phyloP scores from a whole-genome alignment of 2,113 vertebrate species.

The Sturnira hondurensis region DNA sequence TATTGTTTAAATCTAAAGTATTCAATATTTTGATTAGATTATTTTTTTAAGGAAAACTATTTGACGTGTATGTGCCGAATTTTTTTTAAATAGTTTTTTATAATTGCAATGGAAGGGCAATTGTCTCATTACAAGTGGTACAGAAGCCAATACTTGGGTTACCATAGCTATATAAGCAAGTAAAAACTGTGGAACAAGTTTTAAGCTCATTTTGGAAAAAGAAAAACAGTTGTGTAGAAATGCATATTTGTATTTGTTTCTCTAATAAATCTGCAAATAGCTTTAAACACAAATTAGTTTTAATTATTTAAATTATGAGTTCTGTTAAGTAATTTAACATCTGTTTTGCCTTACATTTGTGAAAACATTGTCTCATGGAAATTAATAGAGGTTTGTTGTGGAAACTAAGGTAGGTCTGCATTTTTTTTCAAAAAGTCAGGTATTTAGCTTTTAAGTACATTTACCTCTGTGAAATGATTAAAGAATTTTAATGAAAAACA shows the following conservation, averaged over 20 bases:
- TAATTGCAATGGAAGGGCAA: conserved; percentile 73
- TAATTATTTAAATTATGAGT: conserved; percentile 87
- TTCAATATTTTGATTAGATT: conserved; percentile 77
- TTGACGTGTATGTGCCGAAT: conserved; percentile 74
- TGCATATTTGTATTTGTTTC: conserved; percentile 86
- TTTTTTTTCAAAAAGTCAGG: conserved; percentile 60
- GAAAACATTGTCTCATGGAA: conserved; percentile 76
- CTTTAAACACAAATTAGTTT: conserved; percentile 86
- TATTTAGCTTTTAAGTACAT: conserved; percentile 43
- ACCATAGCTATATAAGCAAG: conserved; percentile 78
- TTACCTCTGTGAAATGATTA: conserved; percentile 34
- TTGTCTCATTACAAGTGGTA: conserved; percentile 77
- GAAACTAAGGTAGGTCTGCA: conserved; percentile 80
- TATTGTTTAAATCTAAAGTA: conserved; percentile 77
- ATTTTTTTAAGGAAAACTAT: conserved; percentile 79
- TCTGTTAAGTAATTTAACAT: conserved; percentile 83
- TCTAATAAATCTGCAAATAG: conserved; percentile 87
- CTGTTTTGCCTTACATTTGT: conserved; percentile 82
- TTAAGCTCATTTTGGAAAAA: conserved; percentile 83
- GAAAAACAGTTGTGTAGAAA: conserved; percentile 82
- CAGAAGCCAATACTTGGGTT: conserved; percentile 77
- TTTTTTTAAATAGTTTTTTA: conserved; percentile 76
- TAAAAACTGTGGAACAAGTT: conserved; percentile 80
- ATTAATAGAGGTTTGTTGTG: conserved; percentile 79
- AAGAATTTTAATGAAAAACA: conserved; percentile 33